Evolutionary conservation across 2,797 vertebrate species (phyloP), one percentile per base, ranked within the genome.

Genomic region (Sebastes oblongus): DNA sequence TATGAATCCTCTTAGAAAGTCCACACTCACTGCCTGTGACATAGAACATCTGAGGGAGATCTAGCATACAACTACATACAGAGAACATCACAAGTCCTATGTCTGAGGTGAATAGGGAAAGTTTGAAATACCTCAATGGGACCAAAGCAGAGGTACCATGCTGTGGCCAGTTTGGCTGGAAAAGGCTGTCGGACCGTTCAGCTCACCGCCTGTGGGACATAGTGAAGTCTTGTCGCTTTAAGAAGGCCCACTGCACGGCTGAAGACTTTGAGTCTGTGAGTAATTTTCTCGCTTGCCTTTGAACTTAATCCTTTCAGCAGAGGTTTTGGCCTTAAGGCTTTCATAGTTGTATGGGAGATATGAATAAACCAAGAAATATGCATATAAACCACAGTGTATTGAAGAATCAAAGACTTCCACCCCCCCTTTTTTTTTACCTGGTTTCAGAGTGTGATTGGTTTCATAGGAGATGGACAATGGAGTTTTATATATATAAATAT

Each of bases 261-360:
- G 82, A 90, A 88, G 95, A 94, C 93, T 94, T 93, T 89, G 85
- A 93, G 92, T 93, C 90, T 91, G 90, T 83, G 89, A 94, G 94
- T 94, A 87, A 94, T 96, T 95, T 93, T 89, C 92, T 88, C 80
- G 79, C 91, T 90, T 92, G 84, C 94, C 94, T 96, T 95, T 96
- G 93, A 96, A 95, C 94, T 94, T 95, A 94, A 95, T 95, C 93
- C 93, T 94, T 94, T 95, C 92, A 93, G 92, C 78, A 81, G 88
- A 91, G 79, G 86, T 89, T 92, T 86, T 88, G 89, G 89, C 92
- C 94, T 89, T 78, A 72, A 90, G 93, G 93, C 85, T 91, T 81
- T 81, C 84, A 81, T 84, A 87, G 85, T 88, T 91, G 84, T 93
- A 85, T 92, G 59, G 77, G 36, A 88, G 86, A 90, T 93, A 86